Percentiles rank a stretch among this genome's conserved stretches.
Evolutionary conservation across 1,140 invertebrate genomes (phyloP).

Genomic region (Dendroctonus valens): DNA sequence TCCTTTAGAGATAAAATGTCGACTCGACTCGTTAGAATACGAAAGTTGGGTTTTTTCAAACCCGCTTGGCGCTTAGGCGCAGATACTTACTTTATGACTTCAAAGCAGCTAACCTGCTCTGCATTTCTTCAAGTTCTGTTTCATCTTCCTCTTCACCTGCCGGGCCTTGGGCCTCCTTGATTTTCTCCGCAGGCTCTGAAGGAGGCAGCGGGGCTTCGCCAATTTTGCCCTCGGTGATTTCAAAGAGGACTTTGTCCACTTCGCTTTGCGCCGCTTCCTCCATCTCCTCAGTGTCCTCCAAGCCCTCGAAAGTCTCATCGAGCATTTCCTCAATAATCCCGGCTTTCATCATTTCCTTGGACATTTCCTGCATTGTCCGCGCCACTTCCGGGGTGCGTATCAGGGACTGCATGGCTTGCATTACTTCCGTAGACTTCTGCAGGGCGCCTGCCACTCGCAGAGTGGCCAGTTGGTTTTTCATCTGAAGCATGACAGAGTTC

Average conservation of each 20-base stretch:
- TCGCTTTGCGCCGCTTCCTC: slow-evolving; percentile 81
- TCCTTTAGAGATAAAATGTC: too few species aligned
- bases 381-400: slow-evolving; percentile 90
- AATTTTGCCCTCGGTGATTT: slow-evolving; percentile 58
- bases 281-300: slow-evolving; percentile 87
- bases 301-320: slow-evolving; percentile 92
- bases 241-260: slow-evolving; percentile 46
- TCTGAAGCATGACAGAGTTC: slow-evolving; percentile 94
- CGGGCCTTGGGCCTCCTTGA: slow-evolving; percentile 52
- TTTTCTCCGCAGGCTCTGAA: slow-evolving; percentile 60
- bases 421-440: slow-evolving; percentile 59
- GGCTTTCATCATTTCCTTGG: slow-evolving; percentile 99
- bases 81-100: slow-evolving; percentile 60
- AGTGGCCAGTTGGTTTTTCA: slow-evolving; percentile 89
- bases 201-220: slow-evolving; percentile 84
- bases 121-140: slow-evolving; percentile 82
- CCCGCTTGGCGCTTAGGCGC: slow-evolving; percentile 40
- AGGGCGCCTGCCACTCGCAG: slow-evolving; percentile 48
- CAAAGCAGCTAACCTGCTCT: slow-evolving; percentile 77
- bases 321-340: slow-evolving; percentile 99
- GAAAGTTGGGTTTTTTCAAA: neutral
- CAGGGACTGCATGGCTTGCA: slow-evolving; percentile 95
- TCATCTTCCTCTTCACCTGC: slow-evolving; percentile 67
- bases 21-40: neutral
- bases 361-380: slow-evolving; percentile 94